A percentile compares a stretch with the other conserved stretches of the same genome.
phyloP scores from a whole-genome alignment of 1,140 invertebrate genomes.

The Copidosoma floridanum region DNA sequence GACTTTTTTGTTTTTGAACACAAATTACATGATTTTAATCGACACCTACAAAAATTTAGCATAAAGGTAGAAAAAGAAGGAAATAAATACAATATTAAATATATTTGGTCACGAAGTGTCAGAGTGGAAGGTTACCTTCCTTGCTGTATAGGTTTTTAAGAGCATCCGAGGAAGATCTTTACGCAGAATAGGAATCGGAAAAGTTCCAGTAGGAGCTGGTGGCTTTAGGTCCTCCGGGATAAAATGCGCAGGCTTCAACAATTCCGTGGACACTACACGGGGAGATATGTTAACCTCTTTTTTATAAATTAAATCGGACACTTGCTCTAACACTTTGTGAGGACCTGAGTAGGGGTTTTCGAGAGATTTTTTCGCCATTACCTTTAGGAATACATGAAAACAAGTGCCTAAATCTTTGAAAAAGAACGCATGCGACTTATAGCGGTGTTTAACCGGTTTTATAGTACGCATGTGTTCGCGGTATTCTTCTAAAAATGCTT shows the following conservation, averaged over 20 bases:
- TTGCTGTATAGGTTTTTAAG: too few species aligned
- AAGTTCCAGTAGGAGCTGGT: background rate
- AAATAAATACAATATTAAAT: too few species aligned
- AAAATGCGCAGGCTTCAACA: conserved; percentile 1
- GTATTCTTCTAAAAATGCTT: too few species aligned
- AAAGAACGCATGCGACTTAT: conserved; percentile 5
- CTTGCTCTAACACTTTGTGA: conserved; percentile 25
- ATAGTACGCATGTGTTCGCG: conserved; percentile 29
- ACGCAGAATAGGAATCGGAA: too few species aligned
- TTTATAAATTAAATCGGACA: background rate
- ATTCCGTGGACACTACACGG: background rate
- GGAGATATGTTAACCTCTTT: background rate
- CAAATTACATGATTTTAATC: too few species aligned
- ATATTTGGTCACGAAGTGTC: too few species aligned
- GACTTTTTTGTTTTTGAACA: too few species aligned
- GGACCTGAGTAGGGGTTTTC: conserved; percentile 34
- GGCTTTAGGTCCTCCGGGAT: background rate
- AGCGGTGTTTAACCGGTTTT: conserved; percentile 17
- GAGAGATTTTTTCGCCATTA: conserved; percentile 25
- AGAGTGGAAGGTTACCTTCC: too few species aligned
- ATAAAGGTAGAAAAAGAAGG: too few species aligned
- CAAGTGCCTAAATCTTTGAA: conserved; percentile 8
- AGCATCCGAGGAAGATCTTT: too few species aligned
- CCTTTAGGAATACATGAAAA: conserved; percentile 31
- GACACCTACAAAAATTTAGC: too few species aligned